Percentiles rank a stretch among this genome's conserved stretches.
These are phyloP conservation scores for Harmothoe impar DNA, from an alignment of 2,888 invertebrate species.

Conservation along the genomic window DNA sequence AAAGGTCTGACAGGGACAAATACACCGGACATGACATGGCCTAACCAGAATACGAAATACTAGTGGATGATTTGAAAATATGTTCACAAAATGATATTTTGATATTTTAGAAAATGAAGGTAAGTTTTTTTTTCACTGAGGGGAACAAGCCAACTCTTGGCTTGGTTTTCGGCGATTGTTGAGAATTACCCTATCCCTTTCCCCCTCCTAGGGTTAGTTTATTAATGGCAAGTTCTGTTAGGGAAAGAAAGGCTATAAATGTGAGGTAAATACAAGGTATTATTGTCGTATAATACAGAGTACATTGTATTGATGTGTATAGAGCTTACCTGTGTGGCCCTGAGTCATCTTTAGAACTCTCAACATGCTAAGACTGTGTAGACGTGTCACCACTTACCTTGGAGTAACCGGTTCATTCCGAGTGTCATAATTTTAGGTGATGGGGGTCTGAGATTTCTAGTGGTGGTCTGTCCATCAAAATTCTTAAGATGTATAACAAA, in stretches of 20 bases:
- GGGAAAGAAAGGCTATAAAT: neutral
- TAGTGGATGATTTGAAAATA: neutral
- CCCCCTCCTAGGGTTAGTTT: neutral
- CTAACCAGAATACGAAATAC: neutral
- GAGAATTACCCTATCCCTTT: neutral
- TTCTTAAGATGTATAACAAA: conserved; percentile 31
- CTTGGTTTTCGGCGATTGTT: no score
- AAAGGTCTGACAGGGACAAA: neutral
- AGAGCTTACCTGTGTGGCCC: conserved; percentile 23
- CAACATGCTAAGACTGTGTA: neutral
- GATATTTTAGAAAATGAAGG: neutral
- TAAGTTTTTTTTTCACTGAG: no score
- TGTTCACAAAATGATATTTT: neutral
- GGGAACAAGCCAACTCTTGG: no score
- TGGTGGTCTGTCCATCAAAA: conserved; percentile 19
- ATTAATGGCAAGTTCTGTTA: neutral
- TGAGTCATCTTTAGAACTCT: neutral
- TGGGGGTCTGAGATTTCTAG: neutral
- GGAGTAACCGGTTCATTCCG: neutral
- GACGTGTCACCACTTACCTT: conserved; percentile 14
- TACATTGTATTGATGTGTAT: neutral
- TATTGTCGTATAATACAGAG: neutral
- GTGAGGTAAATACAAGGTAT: conserved; percentile 23
- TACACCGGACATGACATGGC: conserved; percentile 1
- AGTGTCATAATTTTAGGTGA: neutral